Percentiles rank a stretch among this genome's conserved stretches.
phyloP scores from a whole-genome alignment of 2,113 vertebrate genomes.

The Pseudorectes ferrugineus region DNA sequence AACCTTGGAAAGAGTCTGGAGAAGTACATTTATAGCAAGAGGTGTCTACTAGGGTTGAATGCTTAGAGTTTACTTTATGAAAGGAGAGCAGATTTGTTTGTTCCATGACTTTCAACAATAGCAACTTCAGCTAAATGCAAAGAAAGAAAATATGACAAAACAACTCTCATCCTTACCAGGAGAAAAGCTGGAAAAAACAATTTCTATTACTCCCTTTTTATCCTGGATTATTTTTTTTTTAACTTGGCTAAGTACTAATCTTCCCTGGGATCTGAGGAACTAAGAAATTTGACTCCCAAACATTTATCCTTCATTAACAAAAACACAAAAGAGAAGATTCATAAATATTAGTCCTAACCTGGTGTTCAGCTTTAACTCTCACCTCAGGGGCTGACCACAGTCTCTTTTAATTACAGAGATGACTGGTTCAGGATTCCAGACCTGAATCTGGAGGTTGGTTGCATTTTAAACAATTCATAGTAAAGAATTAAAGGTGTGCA shows the following conservation, averaged over 20 bases:
- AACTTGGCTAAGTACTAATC: slow-evolving; percentile 1
- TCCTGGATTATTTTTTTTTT: background rate
- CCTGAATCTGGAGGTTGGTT: background rate
- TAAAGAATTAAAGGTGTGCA: background rate
- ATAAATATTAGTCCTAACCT: slow-evolving; percentile 32
- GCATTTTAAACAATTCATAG: background rate
- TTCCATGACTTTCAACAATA: background rate
- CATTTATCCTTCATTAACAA: slow-evolving; percentile 45
- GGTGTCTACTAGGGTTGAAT: background rate
- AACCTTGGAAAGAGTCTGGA: background rate
- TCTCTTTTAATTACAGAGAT: background rate
- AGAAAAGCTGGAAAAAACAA: background rate
- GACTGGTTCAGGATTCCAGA: background rate
- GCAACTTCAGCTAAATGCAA: background rate
- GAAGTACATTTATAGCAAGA: background rate
- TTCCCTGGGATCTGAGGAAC: slow-evolving; percentile 16
- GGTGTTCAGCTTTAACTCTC: background rate
- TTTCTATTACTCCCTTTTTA: background rate
- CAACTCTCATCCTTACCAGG: background rate
- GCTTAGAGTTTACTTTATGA: background rate
- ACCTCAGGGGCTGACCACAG: background rate
- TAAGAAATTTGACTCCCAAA: slow-evolving; percentile 22
- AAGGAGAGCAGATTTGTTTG: background rate
- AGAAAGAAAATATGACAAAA: background rate
- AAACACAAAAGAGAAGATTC: slow-evolving; percentile 42